A percentile compares a stretch with the other conserved stretches of the same genome.
These are phyloP conservation scores for Hippoglossus stenolepis DNA, from an alignment of 2,113 vertebrate genomes.

Conservation along the genomic window DNA sequence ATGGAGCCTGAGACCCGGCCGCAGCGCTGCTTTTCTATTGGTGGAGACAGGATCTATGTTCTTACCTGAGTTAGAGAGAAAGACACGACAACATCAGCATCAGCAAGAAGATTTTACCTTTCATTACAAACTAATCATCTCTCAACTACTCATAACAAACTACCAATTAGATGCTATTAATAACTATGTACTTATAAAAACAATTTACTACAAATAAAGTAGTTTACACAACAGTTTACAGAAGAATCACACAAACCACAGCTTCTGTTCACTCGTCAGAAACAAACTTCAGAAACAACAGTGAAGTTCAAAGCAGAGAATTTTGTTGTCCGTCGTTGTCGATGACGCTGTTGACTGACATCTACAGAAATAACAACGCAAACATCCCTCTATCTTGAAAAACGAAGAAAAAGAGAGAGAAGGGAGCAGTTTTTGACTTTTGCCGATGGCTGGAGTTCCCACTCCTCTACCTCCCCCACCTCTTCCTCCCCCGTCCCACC, in stretches of 20 bases:
- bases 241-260: not conserved
- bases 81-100: not conserved
- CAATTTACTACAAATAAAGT: not conserved
- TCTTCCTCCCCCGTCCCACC: slow-evolving; percentile 2
- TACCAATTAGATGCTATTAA: not conserved
- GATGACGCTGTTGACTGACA: not conserved
- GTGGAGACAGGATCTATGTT: not conserved
- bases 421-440: not conserved
- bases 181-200: not conserved
- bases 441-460: not conserved
- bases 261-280: not conserved
- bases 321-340: no score
- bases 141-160: not conserved
- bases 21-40: not conserved
- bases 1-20: slow-evolving; percentile 5
- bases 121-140: not conserved
- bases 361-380: not conserved
- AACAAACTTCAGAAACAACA: no score
- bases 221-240: not conserved
- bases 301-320: no score
- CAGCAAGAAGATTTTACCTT: not conserved
- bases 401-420: not conserved
- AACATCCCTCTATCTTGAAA: not conserved
- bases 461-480: slow-evolving; percentile 1
- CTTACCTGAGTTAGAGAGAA: slow-evolving; percentile 23